Conservation (phyloP, 2,888 invertebrate genomes). For the Limnephilus rhombicus region DNA sequence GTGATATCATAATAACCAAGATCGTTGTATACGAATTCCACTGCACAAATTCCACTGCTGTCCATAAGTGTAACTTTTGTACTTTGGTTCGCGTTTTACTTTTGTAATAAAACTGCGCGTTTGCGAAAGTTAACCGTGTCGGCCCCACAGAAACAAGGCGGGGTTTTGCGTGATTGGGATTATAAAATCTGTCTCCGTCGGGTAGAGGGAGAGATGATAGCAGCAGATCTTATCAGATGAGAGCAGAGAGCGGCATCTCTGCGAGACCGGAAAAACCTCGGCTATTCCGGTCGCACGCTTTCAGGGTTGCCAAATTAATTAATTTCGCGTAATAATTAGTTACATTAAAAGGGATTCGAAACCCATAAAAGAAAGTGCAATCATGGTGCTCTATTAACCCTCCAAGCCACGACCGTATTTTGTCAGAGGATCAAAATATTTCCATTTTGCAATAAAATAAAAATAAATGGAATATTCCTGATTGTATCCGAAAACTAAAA, state of each 20-base stretch:
- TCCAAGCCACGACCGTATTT: too few relatives aligned
- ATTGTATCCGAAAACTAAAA: too few relatives aligned
- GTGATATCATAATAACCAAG: not conserved
- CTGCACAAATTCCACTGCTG: not conserved
- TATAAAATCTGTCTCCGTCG: constrained; percentile 32
- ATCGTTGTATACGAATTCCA: not conserved
- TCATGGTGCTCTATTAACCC: not conserved
- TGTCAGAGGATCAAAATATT: too few relatives aligned
- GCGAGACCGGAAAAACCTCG: constrained; percentile 9
- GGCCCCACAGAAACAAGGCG: constrained; percentile 21
- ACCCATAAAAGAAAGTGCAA: too few relatives aligned
- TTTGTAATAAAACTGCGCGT: not conserved
- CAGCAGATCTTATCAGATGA: constrained; percentile 12
- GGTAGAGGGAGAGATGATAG: not conserved
- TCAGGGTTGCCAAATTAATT: not conserved
- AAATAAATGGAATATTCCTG: too few relatives aligned
- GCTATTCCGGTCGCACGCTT: constrained; percentile 9
- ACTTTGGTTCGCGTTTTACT: not conserved
- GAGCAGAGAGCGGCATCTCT: not conserved
- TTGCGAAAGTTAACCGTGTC: not conserved
- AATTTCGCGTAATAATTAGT: not conserved
- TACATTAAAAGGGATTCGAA: not conserved
- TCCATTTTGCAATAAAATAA: too few relatives aligned
- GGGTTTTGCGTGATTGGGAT: constrained; percentile 30
- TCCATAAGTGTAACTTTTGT: not conserved